Evolutionary conservation across 1,140 invertebrate species (phyloP).

Genomic region (Chionoecetes opilio): DNA sequence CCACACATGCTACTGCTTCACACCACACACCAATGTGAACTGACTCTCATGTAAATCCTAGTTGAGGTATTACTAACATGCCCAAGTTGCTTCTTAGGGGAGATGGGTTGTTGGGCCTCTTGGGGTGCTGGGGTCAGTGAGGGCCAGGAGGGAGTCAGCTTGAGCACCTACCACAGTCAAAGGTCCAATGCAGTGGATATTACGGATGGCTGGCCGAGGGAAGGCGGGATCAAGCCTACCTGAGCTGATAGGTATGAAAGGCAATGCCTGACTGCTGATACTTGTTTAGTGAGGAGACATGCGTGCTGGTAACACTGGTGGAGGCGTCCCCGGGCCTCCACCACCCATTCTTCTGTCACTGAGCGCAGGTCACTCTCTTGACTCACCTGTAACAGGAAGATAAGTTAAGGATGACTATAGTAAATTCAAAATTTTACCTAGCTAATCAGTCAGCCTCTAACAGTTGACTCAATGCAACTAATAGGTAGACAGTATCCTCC

Average conservation of each 20-base stretch:
- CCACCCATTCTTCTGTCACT: conserved; percentile 78
- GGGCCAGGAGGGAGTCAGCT: conserved; percentile 53
- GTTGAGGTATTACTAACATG: neutral
- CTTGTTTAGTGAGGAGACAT: conserved; percentile 45
- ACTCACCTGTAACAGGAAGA: conserved; percentile 62
- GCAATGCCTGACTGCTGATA: conserved; percentile 48
- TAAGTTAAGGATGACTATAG: neutral
- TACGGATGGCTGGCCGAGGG: conserved; percentile 54
- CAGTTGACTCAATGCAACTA: too few relatives aligned
- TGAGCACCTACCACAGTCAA: conserved; percentile 45
- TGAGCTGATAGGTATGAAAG: conserved; percentile 57
- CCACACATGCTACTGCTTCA: too few relatives aligned
- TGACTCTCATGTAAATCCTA: too few relatives aligned
- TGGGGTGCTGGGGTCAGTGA: conserved; percentile 77
- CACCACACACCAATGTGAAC: too few relatives aligned
- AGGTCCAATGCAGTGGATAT: conserved; percentile 51
- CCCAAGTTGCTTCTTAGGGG: conserved; percentile 31
- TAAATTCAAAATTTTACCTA: too few relatives aligned
- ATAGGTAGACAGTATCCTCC: too few relatives aligned
- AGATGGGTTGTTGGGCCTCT: conserved; percentile 54
- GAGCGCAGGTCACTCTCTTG: conserved; percentile 78
- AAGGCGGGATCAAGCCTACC: conserved; percentile 36
- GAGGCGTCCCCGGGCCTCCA: conserved; percentile 77
- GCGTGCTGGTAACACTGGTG: conserved; percentile 74
- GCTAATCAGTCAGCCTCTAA: too few relatives aligned